Evolutionary conservation across 2,888 invertebrate genomes (phyloP), one percentile per base, ranked within the genome.

Genomic region (Acronicta leporina): DNA sequence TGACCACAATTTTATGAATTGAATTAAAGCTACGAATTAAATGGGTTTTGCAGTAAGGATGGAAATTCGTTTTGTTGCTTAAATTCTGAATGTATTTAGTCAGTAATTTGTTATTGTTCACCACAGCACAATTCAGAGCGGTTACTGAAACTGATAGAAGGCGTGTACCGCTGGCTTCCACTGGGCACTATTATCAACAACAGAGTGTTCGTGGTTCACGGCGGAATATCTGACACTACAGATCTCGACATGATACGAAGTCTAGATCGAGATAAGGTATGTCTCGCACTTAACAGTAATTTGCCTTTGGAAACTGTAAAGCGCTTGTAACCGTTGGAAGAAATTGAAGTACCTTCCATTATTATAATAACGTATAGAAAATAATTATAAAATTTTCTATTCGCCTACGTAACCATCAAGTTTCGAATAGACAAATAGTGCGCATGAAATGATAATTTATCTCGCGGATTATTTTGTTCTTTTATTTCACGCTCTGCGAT

Each of bases 81-180:
- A n/a, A n/a, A 20, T 20, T 20, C 20, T 20, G 20, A 20, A 20
- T 20, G 4, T 20, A 20, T 20, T 4, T 20, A 20, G 47, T 46
- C 0, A 15, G 15, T n/a, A 14, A 58, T 59, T n/a, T 5, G 13
- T 16, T 30, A 41, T 45, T 68, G 7, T 63, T 44, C 41, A 11
- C 15, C 87, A 5, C 86, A 97, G 97, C 96, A 96, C 82, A 97
- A 97, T 84, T 95, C 97, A 8, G 96, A 97, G 77, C 96, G 97
- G 67, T 94, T 99, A 48, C 92, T 98, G 71, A 96, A 96, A 80
- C 92, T 98, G 79, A 97, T 98, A 66, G 98, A 98, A 87, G 97
- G 97, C 73, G 97, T 98, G 35, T 99, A 98, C 90, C 96, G 98
- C 66, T 98, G 98, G 98, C 95, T 99, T 66, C 99, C 99, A 0